Evolutionary conservation across 37 sponge, comb jelly and placozoan genomes (phyloP).

Genomic region (Bolinopsis microptera): DNA sequence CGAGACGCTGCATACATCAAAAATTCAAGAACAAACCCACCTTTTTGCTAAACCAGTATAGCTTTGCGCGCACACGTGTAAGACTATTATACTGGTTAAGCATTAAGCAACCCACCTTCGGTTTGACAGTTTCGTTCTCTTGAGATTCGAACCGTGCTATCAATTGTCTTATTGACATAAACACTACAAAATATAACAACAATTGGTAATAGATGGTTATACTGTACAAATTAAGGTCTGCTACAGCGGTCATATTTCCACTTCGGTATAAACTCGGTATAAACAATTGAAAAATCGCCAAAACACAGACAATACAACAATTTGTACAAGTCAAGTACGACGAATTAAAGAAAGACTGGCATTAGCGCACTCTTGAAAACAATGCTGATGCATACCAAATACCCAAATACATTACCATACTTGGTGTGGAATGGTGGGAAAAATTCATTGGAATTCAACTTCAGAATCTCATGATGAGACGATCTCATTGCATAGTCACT

Average conservation of each 20-base stretch:
- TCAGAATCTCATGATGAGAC: not conserved
- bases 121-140: not conserved
- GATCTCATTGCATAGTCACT: not conserved
- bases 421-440: not conserved
- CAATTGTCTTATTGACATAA: not conserved
- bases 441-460: not conserved
- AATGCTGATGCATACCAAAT: not conserved
- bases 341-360: not conserved
- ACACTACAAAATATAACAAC: not conserved
- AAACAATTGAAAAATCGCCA: not conserved
- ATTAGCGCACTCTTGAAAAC: not conserved
- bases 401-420: not conserved
- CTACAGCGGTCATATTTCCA: not conserved
- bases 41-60: too few relatives aligned
- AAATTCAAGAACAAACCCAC: too few relatives aligned
- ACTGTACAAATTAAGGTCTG: not conserved
- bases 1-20: too few relatives aligned
- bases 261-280: not conserved
- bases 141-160: constrained; percentile 12
- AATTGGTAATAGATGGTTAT: not conserved
- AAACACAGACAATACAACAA: too few relatives aligned
- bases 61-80: too few relatives aligned
- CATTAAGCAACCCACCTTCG: not conserved
- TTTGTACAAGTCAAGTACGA: not conserved
- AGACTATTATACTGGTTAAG: too few relatives aligned